Base-by-base conservation (phyloP, 2,888 invertebrate genomes). In the Lepas anatifera region DNA sequence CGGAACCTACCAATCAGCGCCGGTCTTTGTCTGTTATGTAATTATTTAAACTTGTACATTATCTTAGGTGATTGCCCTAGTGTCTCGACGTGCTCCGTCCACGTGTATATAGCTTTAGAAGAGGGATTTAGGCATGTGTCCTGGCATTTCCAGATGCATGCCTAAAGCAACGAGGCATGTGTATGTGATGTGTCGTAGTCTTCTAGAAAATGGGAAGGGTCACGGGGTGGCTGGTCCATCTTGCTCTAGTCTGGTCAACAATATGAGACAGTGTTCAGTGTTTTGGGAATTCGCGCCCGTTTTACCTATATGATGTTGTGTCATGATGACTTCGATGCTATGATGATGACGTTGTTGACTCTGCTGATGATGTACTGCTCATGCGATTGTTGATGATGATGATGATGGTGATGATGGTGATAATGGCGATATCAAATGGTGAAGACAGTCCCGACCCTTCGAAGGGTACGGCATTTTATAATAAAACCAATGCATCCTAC, bases 241-340 rank as follows among this genome's bases (percentile, higher is more conserved):
- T 16, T 16, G 35, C 52, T 29, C 58, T 2, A 58, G 11, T 58
- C 58, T 58, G 58, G 58, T 58, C 58, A 58, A 35, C 58, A 35
- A 48, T 18, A n/a, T n/a, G n/a, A n/a, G 32, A 35, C 32, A 58
- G 58, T 58, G 58, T 58, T n/a, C 58, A 22, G 32, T 22, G 58
- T 58, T 13, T n/a, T 58, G 58, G 58, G 58, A 58, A 58, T 58
- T 58, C 58, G 58, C 58, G 58, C 58, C 32, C 58, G n/a, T n/a
- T 52, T 58, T 29, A 29, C 52, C 52, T 29, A 29, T 29, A 29
- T 52, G 29, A 52, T 22, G 11, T 10, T 8, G 1, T 41, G 41
- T 41, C 41, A n/a, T n/a, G n/a, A n/a, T n/a, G n/a, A 13, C 39
- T 39, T 39, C 39, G 39, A 39, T 39, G 41, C 41, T 41, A 41